Evolutionary conservation across 2,113 vertebrate genomes (phyloP), one percentile per base, ranked within the genome.

Genomic region (Poicephalus meyeri): DNA sequence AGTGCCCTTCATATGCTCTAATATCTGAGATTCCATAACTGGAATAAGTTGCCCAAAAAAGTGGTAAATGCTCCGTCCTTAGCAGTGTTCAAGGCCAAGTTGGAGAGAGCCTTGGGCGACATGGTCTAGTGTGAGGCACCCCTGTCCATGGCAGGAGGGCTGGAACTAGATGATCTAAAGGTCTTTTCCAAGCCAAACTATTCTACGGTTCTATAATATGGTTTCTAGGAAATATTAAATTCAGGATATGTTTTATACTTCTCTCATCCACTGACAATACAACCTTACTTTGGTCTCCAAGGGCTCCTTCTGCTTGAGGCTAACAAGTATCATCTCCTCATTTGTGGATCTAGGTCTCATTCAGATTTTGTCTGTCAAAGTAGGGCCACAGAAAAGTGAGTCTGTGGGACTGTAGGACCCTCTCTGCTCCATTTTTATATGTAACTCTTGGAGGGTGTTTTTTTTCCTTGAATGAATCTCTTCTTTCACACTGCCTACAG

Each of bases 381-480:
- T 16, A 64, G 7, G 79, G 21, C 3, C 39, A 42, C 11, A 72
- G 17, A 85, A 53, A 89, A 53, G 4, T 29, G 28, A 76, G 7
- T 58, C 50, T 76, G 16, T 39, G 56, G 46, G 21, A 41, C 3
- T 68, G 20, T 13, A 69, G 44, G 63, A 42, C 1, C 3, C 24
- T 28, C 3, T 4, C 6, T 6, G 6, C 2, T 4, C 2, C 9
- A 5, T 58, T 39, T 89, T 88, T 29, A 33, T 49, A 14, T 16
- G 3, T 56, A 26, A 60, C 7, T 68, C 13, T 60, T 23, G 25
- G 24, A 21, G 3, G 0, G 56, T 35, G 13, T 2, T 26, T 4
- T 17, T 37, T 81, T 29, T 58, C 16, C 26, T 73, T 26, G 88
- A 86, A 72, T 86, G 3, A 58, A 56, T 55, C 16, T 80, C 10